These are phyloP conservation scores for Passer domesticus DNA, from an alignment of 2,113 vertebrate genomes.

Conservation along the genomic window DNA sequence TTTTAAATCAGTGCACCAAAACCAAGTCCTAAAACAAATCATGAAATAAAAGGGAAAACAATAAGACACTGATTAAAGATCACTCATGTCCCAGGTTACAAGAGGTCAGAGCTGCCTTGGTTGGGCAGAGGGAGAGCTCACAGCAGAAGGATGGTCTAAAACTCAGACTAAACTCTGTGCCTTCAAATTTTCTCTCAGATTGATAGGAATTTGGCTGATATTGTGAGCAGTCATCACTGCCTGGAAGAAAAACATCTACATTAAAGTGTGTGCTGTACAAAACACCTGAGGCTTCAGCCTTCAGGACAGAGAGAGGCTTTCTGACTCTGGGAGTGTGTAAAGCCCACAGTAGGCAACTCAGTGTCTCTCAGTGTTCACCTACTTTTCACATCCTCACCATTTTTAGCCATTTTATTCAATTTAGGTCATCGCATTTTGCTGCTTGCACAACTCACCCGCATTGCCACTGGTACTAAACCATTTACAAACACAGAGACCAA, in stretches of 20 bases:
- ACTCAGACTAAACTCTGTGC: background rate
- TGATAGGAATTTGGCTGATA: background rate
- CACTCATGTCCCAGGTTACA: accelerated
- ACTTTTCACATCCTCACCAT: background rate
- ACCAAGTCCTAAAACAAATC: background rate
- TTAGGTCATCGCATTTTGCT: background rate
- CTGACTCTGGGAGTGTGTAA: background rate
- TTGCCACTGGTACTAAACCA: accelerated
- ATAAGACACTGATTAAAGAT: background rate
- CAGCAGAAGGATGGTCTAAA: background rate
- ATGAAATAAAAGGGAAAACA: background rate
- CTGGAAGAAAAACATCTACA: background rate
- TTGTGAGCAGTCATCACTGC: background rate
- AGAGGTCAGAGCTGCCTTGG: background rate
- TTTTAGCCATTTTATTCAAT: background rate
- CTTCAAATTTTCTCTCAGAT: background rate
- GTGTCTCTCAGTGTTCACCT: background rate
- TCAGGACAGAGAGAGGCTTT: background rate
- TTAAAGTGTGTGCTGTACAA: background rate
- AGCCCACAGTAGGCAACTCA: background rate
- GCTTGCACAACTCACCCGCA: background rate
- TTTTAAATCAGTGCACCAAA: background rate
- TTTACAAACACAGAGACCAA: background rate
- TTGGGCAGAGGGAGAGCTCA: background rate
- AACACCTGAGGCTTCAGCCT: background rate